Percentiles rank a stretch among this genome's conserved stretches.
These are phyloP conservation scores for Brachionichthys hirsutus DNA, from an alignment of 2,113 vertebrate genomes.

Conservation along the genomic window DNA sequence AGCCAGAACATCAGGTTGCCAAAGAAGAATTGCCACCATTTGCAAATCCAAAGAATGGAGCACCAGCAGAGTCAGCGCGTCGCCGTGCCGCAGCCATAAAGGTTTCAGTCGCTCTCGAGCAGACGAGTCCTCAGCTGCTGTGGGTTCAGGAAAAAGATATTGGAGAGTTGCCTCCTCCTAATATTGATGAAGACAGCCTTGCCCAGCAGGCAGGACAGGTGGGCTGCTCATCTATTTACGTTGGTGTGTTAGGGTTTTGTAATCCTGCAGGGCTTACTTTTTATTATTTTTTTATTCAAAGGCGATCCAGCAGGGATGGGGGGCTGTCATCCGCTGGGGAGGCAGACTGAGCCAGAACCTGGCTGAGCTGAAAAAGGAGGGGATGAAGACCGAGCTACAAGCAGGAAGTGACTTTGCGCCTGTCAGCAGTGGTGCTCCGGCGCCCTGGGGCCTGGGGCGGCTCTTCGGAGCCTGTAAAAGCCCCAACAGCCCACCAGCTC, in stretches of 20 bases:
- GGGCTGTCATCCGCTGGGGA: constrained; percentile 84
- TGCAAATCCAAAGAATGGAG: constrained; percentile 28
- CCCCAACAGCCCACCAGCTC: constrained; percentile 53
- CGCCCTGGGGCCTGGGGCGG: constrained; percentile 80
- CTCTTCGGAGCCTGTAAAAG: constrained; percentile 85
- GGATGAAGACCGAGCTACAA: constrained; percentile 28
- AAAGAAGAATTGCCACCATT: constrained; percentile 17
- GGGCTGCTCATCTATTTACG: not conserved
- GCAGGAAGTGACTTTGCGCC: constrained; percentile 53
- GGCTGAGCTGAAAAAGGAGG: constrained; percentile 59
- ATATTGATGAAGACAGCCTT: constrained; percentile 52
- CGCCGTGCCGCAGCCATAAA: constrained; percentile 22
- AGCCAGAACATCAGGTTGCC: constrained; percentile 33
- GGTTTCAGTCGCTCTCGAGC: not conserved
- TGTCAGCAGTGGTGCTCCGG: constrained; percentile 48
- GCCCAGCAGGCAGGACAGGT: constrained; percentile 78
- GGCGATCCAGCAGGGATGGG: constrained; percentile 85
- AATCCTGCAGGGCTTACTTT: not conserved
- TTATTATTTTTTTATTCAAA: constrained; percentile 14
- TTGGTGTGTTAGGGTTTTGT: not conserved
- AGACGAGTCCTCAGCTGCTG: constrained; percentile 69
- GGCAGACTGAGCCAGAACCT: constrained; percentile 79
- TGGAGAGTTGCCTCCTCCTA: constrained; percentile 51
- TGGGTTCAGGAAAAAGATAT: constrained; percentile 71
- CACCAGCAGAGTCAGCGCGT: constrained; percentile 13